Percentiles rank a stretch among this genome's conserved stretches.
phyloP scores from a whole-genome alignment of 2,113 vertebrate species.

The Mormyrus lacerda region DNA sequence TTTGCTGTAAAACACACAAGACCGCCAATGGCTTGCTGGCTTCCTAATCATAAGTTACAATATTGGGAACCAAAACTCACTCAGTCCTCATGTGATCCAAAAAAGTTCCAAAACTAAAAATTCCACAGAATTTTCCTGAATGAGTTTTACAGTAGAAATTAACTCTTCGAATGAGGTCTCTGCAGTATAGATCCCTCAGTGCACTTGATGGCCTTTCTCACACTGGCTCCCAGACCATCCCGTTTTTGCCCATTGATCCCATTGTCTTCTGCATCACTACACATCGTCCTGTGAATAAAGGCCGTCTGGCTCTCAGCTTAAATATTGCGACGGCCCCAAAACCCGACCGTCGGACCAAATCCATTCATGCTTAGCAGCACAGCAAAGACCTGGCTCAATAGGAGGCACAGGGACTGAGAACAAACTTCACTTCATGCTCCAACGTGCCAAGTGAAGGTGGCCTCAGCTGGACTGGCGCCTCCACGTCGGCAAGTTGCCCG shows the following conservation, averaged over 20 bases:
- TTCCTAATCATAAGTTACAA: background rate
- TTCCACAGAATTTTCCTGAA: background rate
- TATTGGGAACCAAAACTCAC: background rate
- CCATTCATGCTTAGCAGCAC: constrained; percentile 79
- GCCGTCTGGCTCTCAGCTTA: constrained; percentile 79
- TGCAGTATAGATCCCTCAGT: background rate
- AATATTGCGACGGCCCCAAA: constrained; percentile 77
- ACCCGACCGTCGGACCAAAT: constrained; percentile 75
- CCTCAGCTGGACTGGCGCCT: constrained; percentile 58
- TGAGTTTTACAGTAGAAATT: background rate
- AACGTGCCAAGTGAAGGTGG: constrained; percentile 58
- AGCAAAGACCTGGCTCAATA: constrained; percentile 69
- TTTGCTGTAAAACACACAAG: background rate
- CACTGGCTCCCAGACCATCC: constrained; percentile 22
- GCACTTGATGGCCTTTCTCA: background rate
- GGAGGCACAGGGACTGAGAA: constrained; percentile 63
- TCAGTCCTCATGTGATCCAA: background rate
- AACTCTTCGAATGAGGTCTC: background rate
- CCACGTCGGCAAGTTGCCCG: constrained; percentile 68
- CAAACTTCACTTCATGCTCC: constrained; percentile 64
- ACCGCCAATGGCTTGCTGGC: background rate
- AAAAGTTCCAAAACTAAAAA: background rate
- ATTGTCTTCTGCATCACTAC: constrained; percentile 66
- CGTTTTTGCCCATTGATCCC: constrained; percentile 37
- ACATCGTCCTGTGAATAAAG: constrained; percentile 71